phyloP scores from a whole-genome alignment of 1,140 invertebrate species.

The Lepidostoma basale region DNA sequence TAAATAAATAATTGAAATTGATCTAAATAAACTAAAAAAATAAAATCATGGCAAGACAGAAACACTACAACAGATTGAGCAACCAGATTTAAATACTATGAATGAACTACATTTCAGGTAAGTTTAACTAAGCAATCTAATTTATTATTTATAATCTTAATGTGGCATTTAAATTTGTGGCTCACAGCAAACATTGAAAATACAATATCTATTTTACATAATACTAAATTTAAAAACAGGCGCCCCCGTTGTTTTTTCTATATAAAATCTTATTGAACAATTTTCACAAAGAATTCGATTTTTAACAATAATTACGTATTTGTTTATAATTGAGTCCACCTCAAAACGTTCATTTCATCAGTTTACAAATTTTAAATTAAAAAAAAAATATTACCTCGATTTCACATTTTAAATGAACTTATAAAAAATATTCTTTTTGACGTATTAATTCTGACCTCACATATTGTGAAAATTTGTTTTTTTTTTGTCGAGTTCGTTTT shows the following conservation, averaged over 20 bases:
- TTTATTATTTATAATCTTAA: neutral
- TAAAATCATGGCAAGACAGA: neutral
- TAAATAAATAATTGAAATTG: no score
- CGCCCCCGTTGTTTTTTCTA: neutral
- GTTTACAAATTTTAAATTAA: no score
- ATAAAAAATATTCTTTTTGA: no score
- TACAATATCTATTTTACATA: neutral
- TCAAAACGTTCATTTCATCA: no score
- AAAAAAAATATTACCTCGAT: no score
- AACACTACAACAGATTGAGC: neutral
- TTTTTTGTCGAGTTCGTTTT: conserved; percentile 16
- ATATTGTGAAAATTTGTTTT: neutral
- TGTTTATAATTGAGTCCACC: no score
- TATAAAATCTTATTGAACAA: neutral
- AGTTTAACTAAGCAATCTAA: neutral
- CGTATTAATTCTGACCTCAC: no score
- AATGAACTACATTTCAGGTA: no score
- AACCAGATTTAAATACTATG: no score
- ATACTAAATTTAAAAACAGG: neutral
- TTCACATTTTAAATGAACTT: no score
- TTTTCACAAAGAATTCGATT: neutral
- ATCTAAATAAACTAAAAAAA: no score
- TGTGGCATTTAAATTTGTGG: conserved; percentile 9
- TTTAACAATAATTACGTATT: no score
- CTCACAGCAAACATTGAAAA: conserved; percentile 23